Percentiles rank a stretch among this genome's conserved stretches.
Conservation (phyloP, 2,888 invertebrate genomes). For the Hemistola chrysoprasaria region DNA sequence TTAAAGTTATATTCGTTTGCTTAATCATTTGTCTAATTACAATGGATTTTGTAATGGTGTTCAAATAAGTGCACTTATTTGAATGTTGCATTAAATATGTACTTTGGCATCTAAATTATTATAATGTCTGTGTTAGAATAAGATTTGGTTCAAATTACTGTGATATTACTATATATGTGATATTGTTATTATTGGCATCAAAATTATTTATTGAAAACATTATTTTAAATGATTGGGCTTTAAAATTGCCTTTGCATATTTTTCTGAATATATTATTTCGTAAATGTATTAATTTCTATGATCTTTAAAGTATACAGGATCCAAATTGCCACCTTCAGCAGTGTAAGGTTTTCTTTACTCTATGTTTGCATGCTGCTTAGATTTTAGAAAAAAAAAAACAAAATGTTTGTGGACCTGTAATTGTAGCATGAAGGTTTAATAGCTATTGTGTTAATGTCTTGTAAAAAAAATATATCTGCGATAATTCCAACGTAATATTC, state of each 20-base stretch:
- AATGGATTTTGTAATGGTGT: neutral
- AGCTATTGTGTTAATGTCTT: no score
- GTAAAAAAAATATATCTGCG: no score
- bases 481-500: no score
- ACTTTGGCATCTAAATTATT: no score
- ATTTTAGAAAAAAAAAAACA: neutral
- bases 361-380: slow-evolving; percentile 15
- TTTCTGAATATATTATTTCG: no score
- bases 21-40: slow-evolving; percentile 9
- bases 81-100: no score
- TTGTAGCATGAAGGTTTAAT: slow-evolving; percentile 14
- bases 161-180: slow-evolving; percentile 7
- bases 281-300: slow-evolving; percentile 10
- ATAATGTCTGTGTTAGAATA: no score
- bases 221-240: no score
- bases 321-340: slow-evolving; percentile 13
- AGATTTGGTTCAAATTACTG: slow-evolving; percentile 14
- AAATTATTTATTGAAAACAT: slow-evolving; percentile 10
- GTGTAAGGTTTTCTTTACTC: slow-evolving; percentile 13
- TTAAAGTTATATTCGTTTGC: no score
- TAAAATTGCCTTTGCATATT: no score
- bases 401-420: neutral
- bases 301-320: slow-evolving; percentile 26
- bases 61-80: no score
- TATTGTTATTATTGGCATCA: slow-evolving; percentile 11